Percentiles rank a stretch among this genome's conserved stretches.
phyloP scores from a whole-genome alignment of 2,797 vertebrate species.

The Alosa sapidissima region DNA sequence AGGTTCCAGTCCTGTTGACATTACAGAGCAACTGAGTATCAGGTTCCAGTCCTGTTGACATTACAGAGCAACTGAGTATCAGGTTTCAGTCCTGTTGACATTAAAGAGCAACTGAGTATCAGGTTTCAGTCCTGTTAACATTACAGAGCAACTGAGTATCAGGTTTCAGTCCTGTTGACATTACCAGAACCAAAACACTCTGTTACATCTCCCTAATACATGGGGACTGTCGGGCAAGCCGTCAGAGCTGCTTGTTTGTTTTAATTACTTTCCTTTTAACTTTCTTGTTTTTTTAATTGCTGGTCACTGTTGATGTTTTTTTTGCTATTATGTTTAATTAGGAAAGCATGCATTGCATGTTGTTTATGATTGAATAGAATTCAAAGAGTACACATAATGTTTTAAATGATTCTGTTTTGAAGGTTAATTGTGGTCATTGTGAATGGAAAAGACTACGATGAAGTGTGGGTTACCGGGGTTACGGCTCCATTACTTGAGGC shows the following conservation, averaged over 20 bases:
- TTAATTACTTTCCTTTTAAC: background rate
- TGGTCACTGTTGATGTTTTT: background rate
- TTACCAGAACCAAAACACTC: background rate
- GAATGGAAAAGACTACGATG: background rate
- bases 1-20: no score
- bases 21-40: no score
- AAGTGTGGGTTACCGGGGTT: background rate
- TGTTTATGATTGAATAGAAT: background rate
- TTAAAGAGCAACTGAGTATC: no score
- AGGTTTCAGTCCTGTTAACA: no score
- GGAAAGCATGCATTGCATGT: background rate
- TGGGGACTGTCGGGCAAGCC: background rate
- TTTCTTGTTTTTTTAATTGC: background rate
- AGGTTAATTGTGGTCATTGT: background rate
- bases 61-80: no score
- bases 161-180: no score
- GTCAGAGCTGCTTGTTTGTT: slow-evolving; percentile 8
- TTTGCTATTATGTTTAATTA: background rate
- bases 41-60: no score
- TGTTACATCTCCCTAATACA: background rate
- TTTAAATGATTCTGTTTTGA: background rate
- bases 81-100: no score
- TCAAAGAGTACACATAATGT: background rate
- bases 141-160: no score
- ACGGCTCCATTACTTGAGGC: background rate